phyloP scores from a whole-genome alignment of 1,140 invertebrate species.

The Scaptomyza graminum region DNA sequence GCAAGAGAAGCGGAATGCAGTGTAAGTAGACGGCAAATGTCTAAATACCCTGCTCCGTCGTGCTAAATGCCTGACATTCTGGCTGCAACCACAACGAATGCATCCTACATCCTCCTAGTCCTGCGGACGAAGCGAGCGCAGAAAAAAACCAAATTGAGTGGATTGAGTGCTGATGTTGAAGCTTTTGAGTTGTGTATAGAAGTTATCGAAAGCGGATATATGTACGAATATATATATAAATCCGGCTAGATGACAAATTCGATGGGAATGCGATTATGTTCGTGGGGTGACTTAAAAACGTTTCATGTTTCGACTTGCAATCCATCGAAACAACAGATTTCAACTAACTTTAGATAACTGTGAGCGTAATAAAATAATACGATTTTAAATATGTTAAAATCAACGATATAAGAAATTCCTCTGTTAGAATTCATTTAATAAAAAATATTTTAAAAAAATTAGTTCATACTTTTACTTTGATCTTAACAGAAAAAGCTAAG shows the following conservation, averaged over 20 bases:
- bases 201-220: slow-evolving; percentile 11
- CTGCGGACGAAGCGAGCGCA: background rate
- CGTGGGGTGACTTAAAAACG: no score
- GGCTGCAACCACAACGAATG: slow-evolving; percentile 60
- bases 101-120: background rate
- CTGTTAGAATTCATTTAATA: no score
- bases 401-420: no score
- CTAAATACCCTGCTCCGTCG: slow-evolving; percentile 79
- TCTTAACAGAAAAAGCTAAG: no score
- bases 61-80: slow-evolving; percentile 76
- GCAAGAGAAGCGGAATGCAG: background rate
- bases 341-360: no score
- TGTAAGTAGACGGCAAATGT: slow-evolving; percentile 75
- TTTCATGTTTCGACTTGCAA: no score
- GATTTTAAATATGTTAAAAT: no score
- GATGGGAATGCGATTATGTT: background rate
- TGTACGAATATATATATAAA: background rate
- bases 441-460: no score
- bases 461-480: no score
- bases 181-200: background rate
- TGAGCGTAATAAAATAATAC: no score
- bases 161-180: slow-evolving; percentile 11
- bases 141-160: background rate
- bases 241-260: background rate
- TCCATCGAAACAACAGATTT: no score